Evolutionary conservation across 2,888 invertebrate species (phyloP).

Genomic region (Polyploca ridens): DNA sequence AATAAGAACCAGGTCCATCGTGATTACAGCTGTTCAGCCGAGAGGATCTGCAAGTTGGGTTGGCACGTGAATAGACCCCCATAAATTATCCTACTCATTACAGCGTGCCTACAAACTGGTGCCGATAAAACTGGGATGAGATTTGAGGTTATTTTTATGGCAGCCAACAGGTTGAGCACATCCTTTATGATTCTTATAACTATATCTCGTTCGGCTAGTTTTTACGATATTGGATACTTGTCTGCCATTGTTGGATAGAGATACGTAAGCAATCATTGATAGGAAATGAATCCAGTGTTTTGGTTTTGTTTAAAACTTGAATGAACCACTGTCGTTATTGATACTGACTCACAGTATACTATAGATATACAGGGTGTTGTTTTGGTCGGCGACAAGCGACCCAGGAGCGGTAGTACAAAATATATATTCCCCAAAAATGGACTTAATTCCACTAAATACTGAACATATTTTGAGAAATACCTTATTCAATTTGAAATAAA

Average conservation of each 20-base stretch:
- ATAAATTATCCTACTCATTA: neutral
- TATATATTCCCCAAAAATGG: too few relatives aligned
- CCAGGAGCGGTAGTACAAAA: too few relatives aligned
- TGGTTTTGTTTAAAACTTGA: neutral
- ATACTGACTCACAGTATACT: neutral
- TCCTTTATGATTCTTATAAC: neutral
- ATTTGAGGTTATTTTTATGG: slow-evolving; percentile 5
- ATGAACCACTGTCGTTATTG: neutral
- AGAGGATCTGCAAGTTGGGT: neutral
- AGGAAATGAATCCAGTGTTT: neutral
- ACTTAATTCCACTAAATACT: too few relatives aligned
- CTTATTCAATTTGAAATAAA: too few relatives aligned
- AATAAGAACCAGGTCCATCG: neutral
- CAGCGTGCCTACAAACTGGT: neutral
- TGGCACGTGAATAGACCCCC: neutral
- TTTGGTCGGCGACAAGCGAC: too few relatives aligned
- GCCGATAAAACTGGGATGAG: neutral
- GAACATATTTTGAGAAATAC: too few relatives aligned
- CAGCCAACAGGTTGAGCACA: neutral
- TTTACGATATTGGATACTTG: neutral
- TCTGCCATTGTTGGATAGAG: neutral
- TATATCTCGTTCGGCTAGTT: neutral
- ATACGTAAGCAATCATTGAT: neutral
- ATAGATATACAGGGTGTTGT: too few relatives aligned
- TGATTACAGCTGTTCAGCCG: neutral